phyloP scores from a whole-genome alignment of 2,888 invertebrate species.

The Andrena chrysosceles region DNA sequence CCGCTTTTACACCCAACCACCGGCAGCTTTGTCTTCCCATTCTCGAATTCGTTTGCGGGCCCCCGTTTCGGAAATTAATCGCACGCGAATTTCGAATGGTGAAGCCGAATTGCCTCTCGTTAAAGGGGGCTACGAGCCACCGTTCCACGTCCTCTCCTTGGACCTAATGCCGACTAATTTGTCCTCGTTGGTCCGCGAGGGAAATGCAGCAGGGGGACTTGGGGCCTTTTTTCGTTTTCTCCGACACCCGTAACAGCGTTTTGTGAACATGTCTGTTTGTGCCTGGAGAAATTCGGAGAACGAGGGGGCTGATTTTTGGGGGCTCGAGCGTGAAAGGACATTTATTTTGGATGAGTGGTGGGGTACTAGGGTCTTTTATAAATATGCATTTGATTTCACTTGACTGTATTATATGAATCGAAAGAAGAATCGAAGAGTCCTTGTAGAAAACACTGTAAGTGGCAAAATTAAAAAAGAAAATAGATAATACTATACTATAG shows the following conservation, averaged over 20 bases:
- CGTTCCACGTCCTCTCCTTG: not conserved
- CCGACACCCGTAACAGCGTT: not conserved
- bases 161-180: slow-evolving; percentile 25
- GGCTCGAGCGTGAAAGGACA: not conserved
- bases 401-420: too few relatives aligned
- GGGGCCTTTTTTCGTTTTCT: not conserved
- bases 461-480: too few relatives aligned
- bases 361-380: not conserved
- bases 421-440: too few relatives aligned
- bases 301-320: not conserved
- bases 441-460: too few relatives aligned
- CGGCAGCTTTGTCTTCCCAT: slow-evolving; percentile 30
- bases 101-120: slow-evolving; percentile 39
- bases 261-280: not conserved
- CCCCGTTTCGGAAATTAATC: slow-evolving; percentile 36
- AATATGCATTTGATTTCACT: not conserved
- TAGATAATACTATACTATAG: too few relatives aligned
- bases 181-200: not conserved
- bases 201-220: not conserved
- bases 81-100: slow-evolving; percentile 23
- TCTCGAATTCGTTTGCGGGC: slow-evolving; percentile 36
- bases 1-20: slow-evolving; percentile 13
- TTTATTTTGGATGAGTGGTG: not conserved
- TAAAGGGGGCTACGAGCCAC: slow-evolving; percentile 26
- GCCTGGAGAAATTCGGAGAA: not conserved